Percentiles rank a stretch among this genome's conserved stretches.
Conservation (phyloP, 2,888 invertebrate genomes). For the Nomada hirtipes region DNA sequence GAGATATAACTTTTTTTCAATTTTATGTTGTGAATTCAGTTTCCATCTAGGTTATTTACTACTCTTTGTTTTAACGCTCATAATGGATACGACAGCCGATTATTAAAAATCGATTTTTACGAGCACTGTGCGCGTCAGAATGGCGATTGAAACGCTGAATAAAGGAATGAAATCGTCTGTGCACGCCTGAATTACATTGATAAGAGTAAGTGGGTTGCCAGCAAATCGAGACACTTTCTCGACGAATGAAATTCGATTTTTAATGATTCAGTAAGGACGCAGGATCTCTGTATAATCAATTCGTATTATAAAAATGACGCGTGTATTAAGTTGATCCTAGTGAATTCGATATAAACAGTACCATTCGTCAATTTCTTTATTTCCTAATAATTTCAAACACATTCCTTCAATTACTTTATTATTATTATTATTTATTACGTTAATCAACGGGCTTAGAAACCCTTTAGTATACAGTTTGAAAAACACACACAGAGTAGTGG, state of each 20-base stretch:
- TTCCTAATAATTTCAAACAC: no score
- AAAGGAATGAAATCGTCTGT: conserved; percentile 5
- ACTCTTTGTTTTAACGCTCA: background rate
- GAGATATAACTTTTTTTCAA: no score
- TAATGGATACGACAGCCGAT: background rate
- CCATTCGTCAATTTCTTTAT: no score
- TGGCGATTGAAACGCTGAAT: background rate
- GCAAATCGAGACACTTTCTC: conserved; percentile 27
- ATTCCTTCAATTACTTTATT: no score
- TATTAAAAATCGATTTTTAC: conserved; percentile 10
- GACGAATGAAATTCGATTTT: conserved; percentile 46
- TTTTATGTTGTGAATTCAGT: background rate
- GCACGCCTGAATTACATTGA: conserved; percentile 17
- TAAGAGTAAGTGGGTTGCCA: conserved; percentile 29
- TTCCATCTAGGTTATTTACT: no score
- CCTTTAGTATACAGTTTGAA: no score
- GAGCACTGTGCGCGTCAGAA: background rate
- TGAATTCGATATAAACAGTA: no score
- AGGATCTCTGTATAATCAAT: background rate
- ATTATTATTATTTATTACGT: no score
- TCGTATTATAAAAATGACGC: no score
- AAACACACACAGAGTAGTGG: no score
- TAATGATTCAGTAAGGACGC: conserved; percentile 19
- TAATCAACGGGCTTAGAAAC: no score
- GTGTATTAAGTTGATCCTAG: no score